Conservation (phyloP, 1,140 invertebrate species). For the Drosophila triauraria region DNA sequence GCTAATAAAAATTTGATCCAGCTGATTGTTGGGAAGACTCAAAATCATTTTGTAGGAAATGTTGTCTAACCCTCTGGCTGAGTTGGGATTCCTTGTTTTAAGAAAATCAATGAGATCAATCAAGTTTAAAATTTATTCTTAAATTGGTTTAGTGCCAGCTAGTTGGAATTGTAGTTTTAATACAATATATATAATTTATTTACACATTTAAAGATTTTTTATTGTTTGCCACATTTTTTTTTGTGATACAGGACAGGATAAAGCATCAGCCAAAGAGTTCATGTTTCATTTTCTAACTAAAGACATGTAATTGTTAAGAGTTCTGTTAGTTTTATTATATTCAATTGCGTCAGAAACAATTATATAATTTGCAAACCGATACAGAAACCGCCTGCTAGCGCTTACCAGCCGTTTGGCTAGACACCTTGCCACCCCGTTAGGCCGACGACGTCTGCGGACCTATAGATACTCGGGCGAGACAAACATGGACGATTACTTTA, state of each 20-base stretch:
- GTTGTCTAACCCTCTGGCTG: background rate
- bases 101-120: background rate
- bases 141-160: too few relatives aligned
- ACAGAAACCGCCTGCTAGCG: too few relatives aligned
- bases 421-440: too few relatives aligned
- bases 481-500: too few relatives aligned
- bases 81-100: slow-evolving; percentile 5
- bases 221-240: slow-evolving; percentile 8
- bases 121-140: background rate
- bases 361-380: too few relatives aligned
- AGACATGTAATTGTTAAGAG: background rate
- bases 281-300: background rate
- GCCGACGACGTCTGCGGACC: too few relatives aligned
- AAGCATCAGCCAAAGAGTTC: background rate
- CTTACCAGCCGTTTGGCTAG: too few relatives aligned
- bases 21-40: background rate
- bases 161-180: too few relatives aligned
- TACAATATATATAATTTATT: background rate
- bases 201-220: slow-evolving; percentile 5
- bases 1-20: slow-evolving; percentile 2
- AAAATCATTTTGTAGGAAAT: slow-evolving; percentile 8
- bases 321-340: background rate
- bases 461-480: too few relatives aligned
- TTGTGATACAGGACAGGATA: background rate
- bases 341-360: background rate